Percentiles rank a stretch among this genome's conserved stretches.
phyloP scores from a whole-genome alignment of 92 coral and sea anemone genomes.

The Porites cylindrica region DNA sequence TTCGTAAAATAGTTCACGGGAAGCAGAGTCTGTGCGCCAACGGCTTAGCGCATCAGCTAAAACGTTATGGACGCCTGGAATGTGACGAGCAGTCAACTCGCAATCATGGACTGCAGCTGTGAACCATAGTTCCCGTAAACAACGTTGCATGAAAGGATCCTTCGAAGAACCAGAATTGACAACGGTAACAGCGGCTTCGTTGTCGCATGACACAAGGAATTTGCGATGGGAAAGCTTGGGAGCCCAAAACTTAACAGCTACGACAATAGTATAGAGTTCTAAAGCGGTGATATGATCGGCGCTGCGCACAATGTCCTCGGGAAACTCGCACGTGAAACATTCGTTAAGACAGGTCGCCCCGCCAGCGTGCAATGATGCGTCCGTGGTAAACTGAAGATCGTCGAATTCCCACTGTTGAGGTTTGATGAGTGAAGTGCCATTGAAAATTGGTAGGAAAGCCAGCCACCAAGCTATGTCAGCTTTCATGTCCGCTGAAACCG shows the following conservation, averaged over 20 bases:
- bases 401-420: too few species aligned
- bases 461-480: slow-evolving; percentile 45
- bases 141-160: slow-evolving; percentile 47
- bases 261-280: background rate
- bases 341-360: background rate
- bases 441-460: background rate
- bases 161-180: slow-evolving; percentile 1
- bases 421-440: too few species aligned
- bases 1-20: slow-evolving; percentile 5
- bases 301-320: slow-evolving; percentile 4
- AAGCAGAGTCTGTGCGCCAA: slow-evolving; percentile 14
- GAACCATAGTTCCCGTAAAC: slow-evolving; percentile 50
- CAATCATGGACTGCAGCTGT: slow-evolving; percentile 25
- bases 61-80: slow-evolving; percentile 26
- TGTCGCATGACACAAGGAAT: slow-evolving; percentile 25
- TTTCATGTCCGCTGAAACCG: slow-evolving; percentile 14
- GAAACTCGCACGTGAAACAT: slow-evolving; percentile 16
- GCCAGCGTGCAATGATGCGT: background rate
- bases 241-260: background rate
- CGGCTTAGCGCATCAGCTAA: slow-evolving; percentile 24
- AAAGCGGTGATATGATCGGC: background rate
- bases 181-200: slow-evolving; percentile 33
- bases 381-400: too few species aligned
- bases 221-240: background rate
- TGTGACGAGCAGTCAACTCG: slow-evolving; percentile 26